Percentiles rank a stretch among this genome's conserved stretches.
phyloP scores from a whole-genome alignment of 2,888 invertebrate species.

The Linnaemya vulpina region DNA sequence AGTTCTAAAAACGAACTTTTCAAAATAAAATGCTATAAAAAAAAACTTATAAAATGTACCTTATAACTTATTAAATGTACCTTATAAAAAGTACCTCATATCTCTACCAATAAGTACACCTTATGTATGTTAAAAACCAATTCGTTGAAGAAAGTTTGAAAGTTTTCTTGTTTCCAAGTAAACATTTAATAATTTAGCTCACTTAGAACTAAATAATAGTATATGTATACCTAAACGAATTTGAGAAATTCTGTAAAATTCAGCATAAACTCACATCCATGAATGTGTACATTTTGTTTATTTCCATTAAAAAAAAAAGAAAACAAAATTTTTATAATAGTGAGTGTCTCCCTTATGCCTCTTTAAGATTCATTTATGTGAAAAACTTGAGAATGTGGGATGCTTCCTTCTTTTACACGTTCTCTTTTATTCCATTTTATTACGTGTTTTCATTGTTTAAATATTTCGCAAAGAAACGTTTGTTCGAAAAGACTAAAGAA shows the following conservation, averaged over 20 bases:
- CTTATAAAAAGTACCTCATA: too few relatives aligned
- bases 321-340: background rate
- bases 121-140: too few relatives aligned
- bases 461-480: conserved; percentile 40
- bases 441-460: conserved; percentile 26
- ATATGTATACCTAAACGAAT: background rate
- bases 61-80: too few relatives aligned
- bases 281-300: conserved; percentile 3
- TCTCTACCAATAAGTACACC: too few relatives aligned
- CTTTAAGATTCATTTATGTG: conserved; percentile 54
- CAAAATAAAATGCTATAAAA: too few relatives aligned
- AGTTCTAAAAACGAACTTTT: too few relatives aligned
- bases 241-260: conserved; percentile 3
- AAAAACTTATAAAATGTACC: too few relatives aligned
- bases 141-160: too few relatives aligned
- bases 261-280: background rate
- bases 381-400: conserved; percentile 54
- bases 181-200: too few relatives aligned
- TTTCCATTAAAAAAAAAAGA: background rate
- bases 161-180: too few relatives aligned
- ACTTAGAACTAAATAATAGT: too few relatives aligned
- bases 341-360: background rate
- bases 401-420: conserved; percentile 1
- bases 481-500: conserved; percentile 37
- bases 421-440: conserved; percentile 3